phyloP scores from a whole-genome alignment of 2,113 vertebrate species.

The Antennarius striatus region DNA sequence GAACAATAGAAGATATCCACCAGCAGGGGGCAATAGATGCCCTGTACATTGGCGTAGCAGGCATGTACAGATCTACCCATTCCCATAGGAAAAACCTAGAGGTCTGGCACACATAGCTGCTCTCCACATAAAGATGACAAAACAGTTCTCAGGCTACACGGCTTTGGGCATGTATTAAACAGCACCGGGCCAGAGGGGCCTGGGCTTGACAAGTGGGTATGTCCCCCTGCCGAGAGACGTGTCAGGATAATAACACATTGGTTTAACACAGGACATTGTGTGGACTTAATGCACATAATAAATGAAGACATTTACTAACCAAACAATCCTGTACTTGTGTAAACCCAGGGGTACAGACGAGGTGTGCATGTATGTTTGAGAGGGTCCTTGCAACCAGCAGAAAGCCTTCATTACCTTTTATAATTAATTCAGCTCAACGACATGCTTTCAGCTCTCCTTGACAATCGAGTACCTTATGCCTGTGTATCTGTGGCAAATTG shows the following conservation, averaged over 20 bases:
- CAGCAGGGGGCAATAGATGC: slow-evolving; percentile 83
- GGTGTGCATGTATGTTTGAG: slow-evolving; percentile 35
- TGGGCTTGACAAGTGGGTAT: slow-evolving; percentile 74
- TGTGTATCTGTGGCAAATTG: slow-evolving; percentile 64
- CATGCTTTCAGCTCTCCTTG: slow-evolving; percentile 58
- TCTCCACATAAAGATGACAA: slow-evolving; percentile 76
- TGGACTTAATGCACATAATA: slow-evolving; percentile 42
- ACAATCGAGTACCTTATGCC: slow-evolving; percentile 61
- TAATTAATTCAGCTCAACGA: slow-evolving; percentile 62
- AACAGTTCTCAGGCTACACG: slow-evolving; percentile 68
- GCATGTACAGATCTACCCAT: slow-evolving; percentile 20
- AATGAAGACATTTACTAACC: slow-evolving; percentile 55
- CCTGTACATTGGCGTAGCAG: slow-evolving; percentile 58
- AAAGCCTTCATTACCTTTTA: slow-evolving; percentile 58
- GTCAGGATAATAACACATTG: slow-evolving; percentile 57
- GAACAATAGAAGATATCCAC: slow-evolving; percentile 37
- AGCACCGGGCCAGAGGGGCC: slow-evolving; percentile 69
- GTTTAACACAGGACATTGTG: slow-evolving; percentile 37
- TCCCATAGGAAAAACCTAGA: slow-evolving; percentile 64
- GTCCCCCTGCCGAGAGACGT: slow-evolving; percentile 57
- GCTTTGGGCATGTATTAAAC: slow-evolving; percentile 76
- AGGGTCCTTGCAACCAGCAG: slow-evolving; percentile 37
- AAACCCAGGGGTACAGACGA: slow-evolving; percentile 36
- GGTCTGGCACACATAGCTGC: slow-evolving; percentile 66
- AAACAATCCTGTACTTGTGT: slow-evolving; percentile 32